A percentile compares a stretch with the other conserved stretches of the same genome.
Evolutionary conservation across 2,113 vertebrate genomes (phyloP).

Genomic region (Corapipo altera): DNA sequence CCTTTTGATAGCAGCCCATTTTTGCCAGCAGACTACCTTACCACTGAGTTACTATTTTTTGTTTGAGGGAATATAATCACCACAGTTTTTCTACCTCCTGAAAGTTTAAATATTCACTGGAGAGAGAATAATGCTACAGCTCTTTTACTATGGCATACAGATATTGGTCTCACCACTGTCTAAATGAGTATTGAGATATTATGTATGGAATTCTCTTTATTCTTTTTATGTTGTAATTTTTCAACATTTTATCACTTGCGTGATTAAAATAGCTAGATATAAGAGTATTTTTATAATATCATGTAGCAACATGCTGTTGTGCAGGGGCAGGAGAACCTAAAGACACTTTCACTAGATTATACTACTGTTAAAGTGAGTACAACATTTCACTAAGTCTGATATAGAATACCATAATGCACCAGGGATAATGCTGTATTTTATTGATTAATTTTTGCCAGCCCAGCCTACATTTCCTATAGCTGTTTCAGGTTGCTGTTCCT

Average conservation of each 20-base stretch:
- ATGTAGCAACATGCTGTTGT: not conserved
- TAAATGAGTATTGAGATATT: not conserved
- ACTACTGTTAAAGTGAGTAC: not conserved
- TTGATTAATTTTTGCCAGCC: not conserved
- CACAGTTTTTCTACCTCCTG: not conserved
- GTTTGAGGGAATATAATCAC: not conserved
- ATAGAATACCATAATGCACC: not conserved
- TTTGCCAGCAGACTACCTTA: not conserved
- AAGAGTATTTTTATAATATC: not conserved
- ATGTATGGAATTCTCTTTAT: not conserved
- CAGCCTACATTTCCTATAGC: not conserved
- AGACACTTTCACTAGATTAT: not conserved
- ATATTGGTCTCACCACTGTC: not conserved
- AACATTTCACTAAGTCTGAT: not conserved
- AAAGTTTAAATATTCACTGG: not conserved
- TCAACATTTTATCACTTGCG: not conserved
- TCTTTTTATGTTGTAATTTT: not conserved
- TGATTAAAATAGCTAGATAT: not conserved
- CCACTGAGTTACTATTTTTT: not conserved
- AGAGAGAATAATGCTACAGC: not conserved
- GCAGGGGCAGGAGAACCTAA: not conserved
- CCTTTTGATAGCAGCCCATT: not conserved
- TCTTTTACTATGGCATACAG: not conserved
- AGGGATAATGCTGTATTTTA: not conserved
- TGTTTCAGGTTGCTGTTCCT: not conserved